Evolutionary conservation across 2,888 invertebrate species (phyloP).

Genomic region (Tuta absoluta): DNA sequence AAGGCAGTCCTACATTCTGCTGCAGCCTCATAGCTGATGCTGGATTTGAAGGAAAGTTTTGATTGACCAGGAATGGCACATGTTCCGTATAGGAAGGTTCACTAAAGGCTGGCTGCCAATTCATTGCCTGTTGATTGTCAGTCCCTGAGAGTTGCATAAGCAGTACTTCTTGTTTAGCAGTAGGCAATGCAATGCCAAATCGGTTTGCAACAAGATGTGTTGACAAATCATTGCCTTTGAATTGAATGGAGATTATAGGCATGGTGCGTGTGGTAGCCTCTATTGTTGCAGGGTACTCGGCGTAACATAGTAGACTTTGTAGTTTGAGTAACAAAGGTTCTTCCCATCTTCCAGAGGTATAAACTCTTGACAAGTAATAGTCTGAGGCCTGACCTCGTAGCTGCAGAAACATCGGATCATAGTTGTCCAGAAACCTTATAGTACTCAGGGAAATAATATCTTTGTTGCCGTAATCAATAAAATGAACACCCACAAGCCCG

Average conservation of each 20-base stretch:
- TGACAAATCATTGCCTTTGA: constrained; percentile 74
- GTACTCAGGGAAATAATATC: constrained; percentile 82
- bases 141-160: constrained; percentile 48
- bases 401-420: constrained; percentile 72
- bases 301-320: constrained; percentile 68
- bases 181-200: constrained; percentile 68
- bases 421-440: constrained; percentile 80
- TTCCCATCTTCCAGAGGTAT: constrained; percentile 79
- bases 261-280: constrained; percentile 64
- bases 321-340: constrained; percentile 65
- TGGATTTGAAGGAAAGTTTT: constrained; percentile 71
- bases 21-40: constrained; percentile 71
- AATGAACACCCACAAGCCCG: constrained; percentile 83
- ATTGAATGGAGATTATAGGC: constrained; percentile 71
- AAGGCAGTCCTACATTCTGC: constrained; percentile 60
- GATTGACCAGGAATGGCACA: constrained; percentile 69
- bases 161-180: constrained; percentile 73
- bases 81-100: constrained; percentile 64
- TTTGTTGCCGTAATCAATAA: constrained; percentile 85
- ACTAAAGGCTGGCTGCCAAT: constrained; percentile 58
- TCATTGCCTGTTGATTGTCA: constrained; percentile 51
- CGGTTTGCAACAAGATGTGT: constrained; percentile 68
- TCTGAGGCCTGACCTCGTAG: constrained; percentile 82
- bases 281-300: constrained; percentile 62
- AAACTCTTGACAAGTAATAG: constrained; percentile 82